These are phyloP conservation scores for Spheniscus mendiculus DNA, from an alignment of 2,113 vertebrate genomes.

Conservation along the genomic window DNA sequence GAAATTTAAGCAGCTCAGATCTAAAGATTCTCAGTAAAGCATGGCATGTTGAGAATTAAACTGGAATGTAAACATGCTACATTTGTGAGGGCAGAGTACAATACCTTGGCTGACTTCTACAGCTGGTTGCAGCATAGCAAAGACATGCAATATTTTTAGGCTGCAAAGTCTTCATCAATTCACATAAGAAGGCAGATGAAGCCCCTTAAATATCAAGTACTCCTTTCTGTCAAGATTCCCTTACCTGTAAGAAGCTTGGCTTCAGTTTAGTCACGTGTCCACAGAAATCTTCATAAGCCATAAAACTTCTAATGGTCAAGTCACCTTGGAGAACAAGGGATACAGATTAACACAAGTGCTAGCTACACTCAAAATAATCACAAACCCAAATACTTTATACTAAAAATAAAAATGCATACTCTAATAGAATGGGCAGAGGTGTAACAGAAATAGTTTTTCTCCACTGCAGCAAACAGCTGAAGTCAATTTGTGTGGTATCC, in stretches of 20 bases:
- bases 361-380: not conserved
- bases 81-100: not conserved
- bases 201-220: not conserved
- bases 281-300: slow-evolving; percentile 81
- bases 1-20: not conserved
- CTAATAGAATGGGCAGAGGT: not conserved
- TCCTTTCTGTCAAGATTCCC: not conserved
- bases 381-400: not conserved
- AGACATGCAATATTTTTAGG: not conserved
- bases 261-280: slow-evolving; percentile 75
- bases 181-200: not conserved
- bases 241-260: slow-evolving; percentile 81
- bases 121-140: not conserved
- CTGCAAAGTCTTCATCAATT: not conserved
- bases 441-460: not conserved
- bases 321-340: slow-evolving; percentile 47
- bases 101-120: not conserved
- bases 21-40: not conserved
- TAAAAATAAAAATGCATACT: not conserved
- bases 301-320: slow-evolving; percentile 66
- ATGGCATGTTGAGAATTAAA: not conserved
- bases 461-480: not conserved
- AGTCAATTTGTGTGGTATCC: not conserved
- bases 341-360: not conserved
- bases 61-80: not conserved